A percentile compares a stretch with the other conserved stretches of the same genome.
Evolutionary conservation across 2,113 vertebrate species (phyloP).

Genomic region (Sprattus sprattus): DNA sequence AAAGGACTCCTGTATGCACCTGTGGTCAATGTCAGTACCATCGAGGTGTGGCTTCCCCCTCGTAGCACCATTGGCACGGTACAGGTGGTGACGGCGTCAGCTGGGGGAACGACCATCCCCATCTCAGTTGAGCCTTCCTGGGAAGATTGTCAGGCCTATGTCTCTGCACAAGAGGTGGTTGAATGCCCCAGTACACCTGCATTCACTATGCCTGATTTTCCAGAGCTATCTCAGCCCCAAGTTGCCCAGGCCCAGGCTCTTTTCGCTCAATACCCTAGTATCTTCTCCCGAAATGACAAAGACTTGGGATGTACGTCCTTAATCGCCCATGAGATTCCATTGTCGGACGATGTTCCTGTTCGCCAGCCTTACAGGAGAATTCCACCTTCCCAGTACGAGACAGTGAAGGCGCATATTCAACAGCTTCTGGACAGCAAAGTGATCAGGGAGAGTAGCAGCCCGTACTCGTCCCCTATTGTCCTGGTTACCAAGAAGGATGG

Average conservation of each 20-base stretch:
- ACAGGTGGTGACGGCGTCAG: not conserved
- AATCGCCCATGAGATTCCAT: slow-evolving; percentile 28
- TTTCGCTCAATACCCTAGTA: not conserved
- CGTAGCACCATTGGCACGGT: not conserved
- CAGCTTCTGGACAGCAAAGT: slow-evolving; percentile 28
- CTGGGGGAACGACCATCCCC: not conserved
- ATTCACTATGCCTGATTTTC: not conserved
- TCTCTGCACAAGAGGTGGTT: not conserved
- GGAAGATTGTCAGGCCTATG: not conserved
- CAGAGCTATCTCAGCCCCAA: not conserved
- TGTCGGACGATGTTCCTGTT: slow-evolving; percentile 17
- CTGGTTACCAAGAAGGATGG: too few species aligned
- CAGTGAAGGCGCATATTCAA: slow-evolving; percentile 20
- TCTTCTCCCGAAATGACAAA: not conserved
- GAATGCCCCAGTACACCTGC: not conserved
- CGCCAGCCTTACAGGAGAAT: not conserved
- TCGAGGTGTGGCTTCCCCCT: slow-evolving; percentile 2
- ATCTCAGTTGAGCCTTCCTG: not conserved
- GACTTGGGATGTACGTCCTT: slow-evolving; percentile 15
- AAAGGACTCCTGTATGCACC: not conserved
- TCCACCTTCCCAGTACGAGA: slow-evolving; percentile 24
- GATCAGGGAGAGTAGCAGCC: not conserved
- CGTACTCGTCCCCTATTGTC: too few species aligned
- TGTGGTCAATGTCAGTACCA: not conserved
- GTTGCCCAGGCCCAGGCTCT: not conserved